Base-by-base conservation (phyloP, 2,797 vertebrate genomes). In the Crenuchus spilurus region DNA sequence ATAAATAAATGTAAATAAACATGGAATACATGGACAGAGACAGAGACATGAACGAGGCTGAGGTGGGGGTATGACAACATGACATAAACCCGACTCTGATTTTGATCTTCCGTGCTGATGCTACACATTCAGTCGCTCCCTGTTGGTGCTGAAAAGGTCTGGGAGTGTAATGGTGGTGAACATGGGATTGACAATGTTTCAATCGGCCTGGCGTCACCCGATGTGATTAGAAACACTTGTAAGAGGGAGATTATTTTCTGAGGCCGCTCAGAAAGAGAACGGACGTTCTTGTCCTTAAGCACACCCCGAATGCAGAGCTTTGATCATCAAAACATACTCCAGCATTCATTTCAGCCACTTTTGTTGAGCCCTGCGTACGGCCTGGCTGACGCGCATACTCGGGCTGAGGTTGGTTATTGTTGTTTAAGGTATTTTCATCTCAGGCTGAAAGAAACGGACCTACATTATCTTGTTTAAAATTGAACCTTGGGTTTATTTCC, bases 311-410 rank as follows among this genome's bases (percentile, higher is more conserved):
- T 18, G 9, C 41, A 31, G 22, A 46, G 62, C 24, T 46, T 64
- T 64, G 62, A 64, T 31, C 48, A 39, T 68, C 20, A 52, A 66
- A 51, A 31, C 63, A 49, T 20, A 33, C 4, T 16, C 46, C 33
- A 22, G 30, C 18, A 8, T 49, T 46, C 39, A 26, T 39, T 22
- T 31, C 13, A 20, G n/a, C 33, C 22, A 46, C 48, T 26, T 41
- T 61, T 62, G 37, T 61, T 39, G 35, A 41, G 58, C 1, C 20
- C 0, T 14, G 22, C 58, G 14, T 26, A 7, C 35, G 22, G 7
- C 16, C 13, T 6, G 5, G 13, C 16, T 68, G 49, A 68, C 49
- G 66, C 18, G 22, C 5, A 24, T 42, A 28, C 49, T 26, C 5
- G 9, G 24, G 16, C 42, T 35, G n/a, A 13, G 8, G 7, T 26